Conservation (phyloP, 2,113 vertebrate genomes). For the Mastomys coucha region DNA sequence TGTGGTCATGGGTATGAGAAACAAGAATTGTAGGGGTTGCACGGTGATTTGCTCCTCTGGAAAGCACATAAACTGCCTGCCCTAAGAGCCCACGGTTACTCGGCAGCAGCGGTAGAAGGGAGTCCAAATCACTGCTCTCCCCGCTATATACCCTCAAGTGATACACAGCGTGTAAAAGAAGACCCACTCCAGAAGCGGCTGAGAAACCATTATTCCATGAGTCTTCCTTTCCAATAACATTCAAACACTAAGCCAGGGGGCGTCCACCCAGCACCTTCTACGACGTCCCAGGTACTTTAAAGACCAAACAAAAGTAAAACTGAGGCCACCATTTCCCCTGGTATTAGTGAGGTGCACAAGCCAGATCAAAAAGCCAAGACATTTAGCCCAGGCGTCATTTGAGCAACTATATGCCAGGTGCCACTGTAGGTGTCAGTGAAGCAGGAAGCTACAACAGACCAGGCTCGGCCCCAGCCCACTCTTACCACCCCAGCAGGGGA, state of each 20-base stretch:
- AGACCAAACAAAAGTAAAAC: neutral
- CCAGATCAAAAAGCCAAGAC: neutral
- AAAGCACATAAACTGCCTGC: neutral
- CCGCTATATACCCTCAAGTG: neutral
- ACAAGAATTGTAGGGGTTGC: neutral
- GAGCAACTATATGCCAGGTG: fast-evolving
- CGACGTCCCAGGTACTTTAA: neutral
- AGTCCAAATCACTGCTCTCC: neutral
- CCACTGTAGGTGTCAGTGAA: neutral
- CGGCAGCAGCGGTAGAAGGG: neutral
- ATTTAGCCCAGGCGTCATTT: neutral
- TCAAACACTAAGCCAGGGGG: too few species aligned
- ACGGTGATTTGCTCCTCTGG: neutral
- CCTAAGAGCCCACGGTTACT: neutral
- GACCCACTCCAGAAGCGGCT: too few species aligned
- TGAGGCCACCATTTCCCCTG: neutral
- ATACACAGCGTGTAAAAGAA: neutral
- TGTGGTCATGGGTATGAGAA: neutral
- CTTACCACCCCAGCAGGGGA: neutral
- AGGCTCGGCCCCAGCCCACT: neutral
- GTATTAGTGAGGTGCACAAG: neutral
- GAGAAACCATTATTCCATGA: neutral
- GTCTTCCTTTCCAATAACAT: neutral
- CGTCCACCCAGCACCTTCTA: neutral
- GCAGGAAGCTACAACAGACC: neutral